Percentiles rank a stretch among this genome's conserved stretches.
Evolutionary conservation across 2,888 invertebrate species (phyloP).

Genomic region (Atethmia centrago): DNA sequence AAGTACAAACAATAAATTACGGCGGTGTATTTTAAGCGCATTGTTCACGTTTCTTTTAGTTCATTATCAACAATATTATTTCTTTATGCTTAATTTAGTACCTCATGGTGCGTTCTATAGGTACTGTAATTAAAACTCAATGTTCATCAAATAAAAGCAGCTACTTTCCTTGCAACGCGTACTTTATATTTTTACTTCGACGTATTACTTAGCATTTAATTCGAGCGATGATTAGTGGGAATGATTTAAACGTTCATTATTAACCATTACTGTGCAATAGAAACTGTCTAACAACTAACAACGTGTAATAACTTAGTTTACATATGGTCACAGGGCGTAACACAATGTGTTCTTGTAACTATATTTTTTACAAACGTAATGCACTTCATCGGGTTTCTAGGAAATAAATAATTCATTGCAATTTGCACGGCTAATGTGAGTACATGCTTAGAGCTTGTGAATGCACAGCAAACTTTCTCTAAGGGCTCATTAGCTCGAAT

Average conservation of each 20-base stretch:
- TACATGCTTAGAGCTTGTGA: slow-evolving; percentile 74
- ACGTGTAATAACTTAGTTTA: slow-evolving; percentile 72
- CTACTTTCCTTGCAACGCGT: slow-evolving; percentile 53
- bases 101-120: slow-evolving; percentile 47
- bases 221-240: slow-evolving; percentile 60
- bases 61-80: slow-evolving; percentile 47
- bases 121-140: slow-evolving; percentile 57
- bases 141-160: slow-evolving; percentile 53
- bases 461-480: slow-evolving; percentile 80
- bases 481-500: slow-evolving; percentile 81
- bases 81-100: slow-evolving; percentile 55
- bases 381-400: slow-evolving; percentile 78
- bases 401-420: slow-evolving; percentile 81
- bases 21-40: slow-evolving; percentile 21
- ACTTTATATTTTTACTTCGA: slow-evolving; percentile 49
- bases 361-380: slow-evolving; percentile 73
- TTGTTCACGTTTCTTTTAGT: slow-evolving; percentile 27
- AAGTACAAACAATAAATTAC: slow-evolving; percentile 25
- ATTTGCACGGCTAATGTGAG: slow-evolving; percentile 85
- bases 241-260: slow-evolving; percentile 64
- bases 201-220: slow-evolving; percentile 59
- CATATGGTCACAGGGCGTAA: slow-evolving; percentile 76
- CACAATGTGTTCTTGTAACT: slow-evolving; percentile 72
- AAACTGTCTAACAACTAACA: slow-evolving; percentile 64
- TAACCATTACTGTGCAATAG: slow-evolving; percentile 66